phyloP scores from a whole-genome alignment of 2,888 invertebrate species.

The Dynastes grantii region DNA sequence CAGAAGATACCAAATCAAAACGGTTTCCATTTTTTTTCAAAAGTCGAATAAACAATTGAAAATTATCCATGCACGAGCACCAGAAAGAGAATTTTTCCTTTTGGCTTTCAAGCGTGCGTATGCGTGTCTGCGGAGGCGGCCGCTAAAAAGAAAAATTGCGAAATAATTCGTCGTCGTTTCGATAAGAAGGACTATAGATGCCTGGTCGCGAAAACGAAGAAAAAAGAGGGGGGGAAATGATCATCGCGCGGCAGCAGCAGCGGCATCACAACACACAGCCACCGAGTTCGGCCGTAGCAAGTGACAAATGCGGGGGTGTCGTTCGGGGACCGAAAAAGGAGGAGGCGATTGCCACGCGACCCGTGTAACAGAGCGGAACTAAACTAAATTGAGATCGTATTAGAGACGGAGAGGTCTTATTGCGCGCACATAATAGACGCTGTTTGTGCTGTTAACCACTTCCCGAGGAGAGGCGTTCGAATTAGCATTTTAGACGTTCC shows the following conservation, averaged over 20 bases:
- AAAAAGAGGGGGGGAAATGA: slow-evolving; percentile 16
- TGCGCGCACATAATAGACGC: slow-evolving; percentile 72
- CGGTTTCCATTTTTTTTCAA: background rate
- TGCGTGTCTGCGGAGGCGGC: background rate
- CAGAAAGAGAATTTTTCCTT: background rate
- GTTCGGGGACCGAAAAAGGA: slow-evolving; percentile 59
- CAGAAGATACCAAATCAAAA: background rate
- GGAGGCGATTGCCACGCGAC: slow-evolving; percentile 70
- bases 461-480: slow-evolving; percentile 69
- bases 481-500: slow-evolving; percentile 71
- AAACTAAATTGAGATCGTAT: slow-evolving; percentile 73
- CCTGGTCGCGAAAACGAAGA: slow-evolving; percentile 1
- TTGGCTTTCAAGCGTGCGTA: background rate
- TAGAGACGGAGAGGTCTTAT: slow-evolving; percentile 72
- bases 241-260: slow-evolving; percentile 3
- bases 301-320: slow-evolving; percentile 63
- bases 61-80: slow-evolving; percentile 10
- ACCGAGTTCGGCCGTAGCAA: slow-evolving; percentile 49
- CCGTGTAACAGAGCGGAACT: slow-evolving; percentile 73
- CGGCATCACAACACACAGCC: slow-evolving; percentile 6
- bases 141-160: slow-evolving; percentile 36
- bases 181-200: background rate
- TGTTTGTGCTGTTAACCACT: slow-evolving; percentile 72
- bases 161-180: slow-evolving; percentile 33
- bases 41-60: slow-evolving; percentile 6